Conservation (phyloP, 2,113 vertebrate genomes). For the Oreochromis tanganicae region DNA sequence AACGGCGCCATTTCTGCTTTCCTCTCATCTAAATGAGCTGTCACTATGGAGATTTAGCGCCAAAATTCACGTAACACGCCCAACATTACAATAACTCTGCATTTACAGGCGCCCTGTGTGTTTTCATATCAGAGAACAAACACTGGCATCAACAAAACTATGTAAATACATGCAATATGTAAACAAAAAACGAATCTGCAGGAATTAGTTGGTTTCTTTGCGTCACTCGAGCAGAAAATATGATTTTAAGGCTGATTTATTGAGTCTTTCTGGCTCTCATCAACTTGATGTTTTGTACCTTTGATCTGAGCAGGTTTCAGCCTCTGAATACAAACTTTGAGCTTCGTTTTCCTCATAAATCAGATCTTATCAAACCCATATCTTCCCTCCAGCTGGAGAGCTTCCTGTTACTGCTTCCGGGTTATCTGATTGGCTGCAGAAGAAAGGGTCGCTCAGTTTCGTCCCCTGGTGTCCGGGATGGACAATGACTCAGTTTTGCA, state of each 20-base stretch:
- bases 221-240: background rate
- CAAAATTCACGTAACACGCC: background rate
- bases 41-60: background rate
- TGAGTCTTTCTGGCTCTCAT: no score
- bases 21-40: background rate
- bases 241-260: background rate
- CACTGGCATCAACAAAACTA: background rate
- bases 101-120: background rate
- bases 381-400: background rate
- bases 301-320: background rate
- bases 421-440: background rate
- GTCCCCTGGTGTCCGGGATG: background rate
- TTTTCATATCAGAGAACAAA: background rate
- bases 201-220: background rate
- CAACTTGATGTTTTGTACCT: background rate
- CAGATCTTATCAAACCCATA: background rate
- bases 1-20: background rate
- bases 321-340: background rate
- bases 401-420: background rate
- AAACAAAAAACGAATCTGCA: background rate
- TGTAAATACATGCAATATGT: background rate
- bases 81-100: background rate
- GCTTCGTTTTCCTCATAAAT: background rate
- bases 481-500: background rate
- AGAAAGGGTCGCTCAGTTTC: background rate